A percentile compares a stretch with the other conserved stretches of the same genome.
Evolutionary conservation across 2,113 vertebrate genomes (phyloP).

Genomic region (Etheostoma spectabile): DNA sequence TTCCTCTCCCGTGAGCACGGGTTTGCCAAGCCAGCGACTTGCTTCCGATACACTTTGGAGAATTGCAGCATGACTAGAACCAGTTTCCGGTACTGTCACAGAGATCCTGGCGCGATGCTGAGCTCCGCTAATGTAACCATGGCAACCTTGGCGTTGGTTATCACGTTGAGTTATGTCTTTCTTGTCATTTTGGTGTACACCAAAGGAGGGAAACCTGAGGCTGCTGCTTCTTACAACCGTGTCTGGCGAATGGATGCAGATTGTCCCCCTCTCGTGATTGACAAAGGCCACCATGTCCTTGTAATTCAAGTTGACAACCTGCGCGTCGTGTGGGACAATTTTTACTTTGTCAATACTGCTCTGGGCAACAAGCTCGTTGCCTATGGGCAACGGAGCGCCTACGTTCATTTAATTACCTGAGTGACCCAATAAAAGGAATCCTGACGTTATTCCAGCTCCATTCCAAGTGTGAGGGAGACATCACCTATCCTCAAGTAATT

Average conservation of each 20-base stretch:
- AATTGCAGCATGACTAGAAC: not conserved
- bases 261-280: not conserved
- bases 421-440: too few relatives aligned
- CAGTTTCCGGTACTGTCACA: not conserved
- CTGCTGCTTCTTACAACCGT: not conserved
- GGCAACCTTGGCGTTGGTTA: not conserved
- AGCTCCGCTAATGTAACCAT: not conserved
- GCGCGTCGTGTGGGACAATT: not conserved
- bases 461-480: too few relatives aligned
- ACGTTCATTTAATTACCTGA: too few relatives aligned
- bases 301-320: not conserved
- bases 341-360: fast-evolving
- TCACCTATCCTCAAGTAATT: too few relatives aligned
- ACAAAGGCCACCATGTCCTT: not conserved
- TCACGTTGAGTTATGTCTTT: too few relatives aligned
- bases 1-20: not conserved
- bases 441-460: too few relatives aligned
- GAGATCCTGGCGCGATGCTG: not conserved
- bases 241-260: not conserved
- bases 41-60: not conserved
- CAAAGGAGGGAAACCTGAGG: not conserved
- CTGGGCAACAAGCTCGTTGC: too few relatives aligned
- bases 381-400: not conserved
- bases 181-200: not conserved
- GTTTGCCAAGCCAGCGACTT: not conserved